Conservation (phyloP, 2,888 invertebrate species). For the Dermolepida albohirtum region DNA sequence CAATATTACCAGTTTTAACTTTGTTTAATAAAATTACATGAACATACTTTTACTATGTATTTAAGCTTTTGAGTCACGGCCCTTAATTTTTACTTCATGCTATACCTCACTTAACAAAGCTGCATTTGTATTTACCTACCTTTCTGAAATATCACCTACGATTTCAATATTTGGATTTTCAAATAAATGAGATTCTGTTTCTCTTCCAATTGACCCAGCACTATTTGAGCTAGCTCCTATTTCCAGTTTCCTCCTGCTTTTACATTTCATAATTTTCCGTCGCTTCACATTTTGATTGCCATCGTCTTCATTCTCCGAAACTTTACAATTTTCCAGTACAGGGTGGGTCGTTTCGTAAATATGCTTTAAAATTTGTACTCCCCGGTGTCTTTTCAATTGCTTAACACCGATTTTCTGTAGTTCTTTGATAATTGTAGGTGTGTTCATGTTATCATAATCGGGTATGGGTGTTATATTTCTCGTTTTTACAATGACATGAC, state of each 20-base stretch:
- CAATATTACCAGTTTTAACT: no score
- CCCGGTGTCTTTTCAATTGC: conserved; percentile 71
- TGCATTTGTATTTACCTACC: conserved; percentile 45
- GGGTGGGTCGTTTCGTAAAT: conserved; percentile 79
- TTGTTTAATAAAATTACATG: no score
- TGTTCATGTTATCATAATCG: conserved; percentile 70
- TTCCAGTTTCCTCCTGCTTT: conserved; percentile 25
- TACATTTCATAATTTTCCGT: conserved; percentile 42
- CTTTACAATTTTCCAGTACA: conserved; percentile 47
- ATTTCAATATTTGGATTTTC: conserved; percentile 48
- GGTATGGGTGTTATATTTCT: conserved; percentile 70
- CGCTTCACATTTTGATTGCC: conserved; percentile 47
- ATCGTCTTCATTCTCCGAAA: conserved; percentile 47
- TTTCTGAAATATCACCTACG: conserved; percentile 51
- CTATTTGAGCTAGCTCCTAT: conserved; percentile 1
- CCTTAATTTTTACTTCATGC: no score
- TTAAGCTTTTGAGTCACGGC: no score
- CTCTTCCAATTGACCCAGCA: background rate
- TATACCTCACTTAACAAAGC: no score
- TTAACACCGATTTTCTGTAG: conserved; percentile 76
- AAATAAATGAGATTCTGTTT: background rate
- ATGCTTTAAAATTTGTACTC: conserved; percentile 73
- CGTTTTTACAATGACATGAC: conserved; percentile 68
- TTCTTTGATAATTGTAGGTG: conserved; percentile 70
- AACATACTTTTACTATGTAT: no score